Conservation (phyloP, 2,888 invertebrate genomes). For the Sarcophaga caerulescens region DNA sequence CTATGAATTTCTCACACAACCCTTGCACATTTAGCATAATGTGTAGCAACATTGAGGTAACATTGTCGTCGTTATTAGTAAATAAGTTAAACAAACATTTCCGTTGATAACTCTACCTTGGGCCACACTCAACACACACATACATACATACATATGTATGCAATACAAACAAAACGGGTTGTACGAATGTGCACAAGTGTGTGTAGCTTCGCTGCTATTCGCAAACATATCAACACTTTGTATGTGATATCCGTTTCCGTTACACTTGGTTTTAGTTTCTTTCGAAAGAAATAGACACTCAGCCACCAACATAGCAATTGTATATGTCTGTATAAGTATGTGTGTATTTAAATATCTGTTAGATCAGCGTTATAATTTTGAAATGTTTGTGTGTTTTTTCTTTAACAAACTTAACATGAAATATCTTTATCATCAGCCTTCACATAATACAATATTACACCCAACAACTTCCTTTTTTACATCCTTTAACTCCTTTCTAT, state of each 20-base stretch:
- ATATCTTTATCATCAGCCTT: conserved; percentile 40
- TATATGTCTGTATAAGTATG: neutral
- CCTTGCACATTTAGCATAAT: neutral
- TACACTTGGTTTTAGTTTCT: conserved; percentile 55
- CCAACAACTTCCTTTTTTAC: too few relatives aligned
- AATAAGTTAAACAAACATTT: conserved; percentile 53
- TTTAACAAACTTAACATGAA: conserved; percentile 22
- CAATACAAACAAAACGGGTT: too few relatives aligned
- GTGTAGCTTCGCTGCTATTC: conserved; percentile 35
- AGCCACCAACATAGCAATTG: neutral
- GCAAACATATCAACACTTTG: conserved; percentile 79
- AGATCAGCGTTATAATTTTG: conserved; percentile 63
- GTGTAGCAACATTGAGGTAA: conserved; percentile 26
- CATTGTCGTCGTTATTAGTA: conserved; percentile 45
- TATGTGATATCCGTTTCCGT: conserved; percentile 79
- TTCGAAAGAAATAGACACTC: neutral
- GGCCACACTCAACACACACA: conserved; percentile 11
- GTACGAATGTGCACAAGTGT: neutral
- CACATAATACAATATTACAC: neutral
- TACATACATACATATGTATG: neutral
- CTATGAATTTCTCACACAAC: neutral
- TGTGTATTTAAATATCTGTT: conserved; percentile 18
- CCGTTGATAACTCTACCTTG: conserved; percentile 53
- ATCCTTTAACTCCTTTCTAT: neutral
- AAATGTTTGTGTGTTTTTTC: conserved; percentile 35